phyloP scores from a whole-genome alignment of 2,888 invertebrate genomes.

The Dicyrtomina minuta region DNA sequence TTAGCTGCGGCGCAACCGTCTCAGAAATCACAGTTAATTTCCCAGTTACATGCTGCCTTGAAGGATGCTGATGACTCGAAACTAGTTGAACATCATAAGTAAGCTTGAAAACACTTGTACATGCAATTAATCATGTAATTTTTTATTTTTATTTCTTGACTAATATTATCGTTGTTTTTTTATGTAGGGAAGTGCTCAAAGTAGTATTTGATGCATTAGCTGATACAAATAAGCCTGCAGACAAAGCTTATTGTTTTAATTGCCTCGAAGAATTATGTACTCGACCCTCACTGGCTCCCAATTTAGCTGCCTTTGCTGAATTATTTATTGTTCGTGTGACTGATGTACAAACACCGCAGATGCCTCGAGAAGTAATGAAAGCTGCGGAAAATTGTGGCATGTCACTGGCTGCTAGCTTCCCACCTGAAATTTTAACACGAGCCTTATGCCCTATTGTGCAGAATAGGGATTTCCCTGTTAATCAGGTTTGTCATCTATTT shows the following conservation, averaged over 20 bases:
- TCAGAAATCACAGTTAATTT: conserved; percentile 41
- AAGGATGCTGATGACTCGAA: conserved; percentile 49
- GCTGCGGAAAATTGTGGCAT: conserved; percentile 82
- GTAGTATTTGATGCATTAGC: conserved; percentile 51
- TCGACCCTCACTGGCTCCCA: conserved; percentile 41
- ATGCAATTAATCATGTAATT: not conserved
- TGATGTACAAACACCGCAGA: conserved; percentile 52
- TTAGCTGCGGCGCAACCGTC: conserved; percentile 37
- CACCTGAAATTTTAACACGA: conserved; percentile 74
- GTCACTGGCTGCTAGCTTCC: conserved; percentile 75
- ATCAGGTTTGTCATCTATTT: conserved; percentile 67
- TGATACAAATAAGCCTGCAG: conserved; percentile 42
- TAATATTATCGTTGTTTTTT: conserved; percentile 3
- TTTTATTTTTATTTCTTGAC: not conserved
- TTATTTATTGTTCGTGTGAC: conserved; percentile 52
- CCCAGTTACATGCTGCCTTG: conserved; percentile 42
- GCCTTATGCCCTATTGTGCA: conserved; percentile 81
- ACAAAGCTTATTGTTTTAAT: conserved; percentile 50
- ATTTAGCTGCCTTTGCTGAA: conserved; percentile 52
- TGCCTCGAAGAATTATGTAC: conserved; percentile 52
- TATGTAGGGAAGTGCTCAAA: conserved; percentile 51
- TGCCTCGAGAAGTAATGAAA: conserved; percentile 51
- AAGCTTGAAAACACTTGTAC: conserved; percentile 22
- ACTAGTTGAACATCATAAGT: conserved; percentile 52
- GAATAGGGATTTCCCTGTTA: conserved; percentile 81